Percentiles rank a stretch among this genome's conserved stretches.
Evolutionary conservation across 2,888 invertebrate species (phyloP).

Genomic region (Catonia carolina): DNA sequence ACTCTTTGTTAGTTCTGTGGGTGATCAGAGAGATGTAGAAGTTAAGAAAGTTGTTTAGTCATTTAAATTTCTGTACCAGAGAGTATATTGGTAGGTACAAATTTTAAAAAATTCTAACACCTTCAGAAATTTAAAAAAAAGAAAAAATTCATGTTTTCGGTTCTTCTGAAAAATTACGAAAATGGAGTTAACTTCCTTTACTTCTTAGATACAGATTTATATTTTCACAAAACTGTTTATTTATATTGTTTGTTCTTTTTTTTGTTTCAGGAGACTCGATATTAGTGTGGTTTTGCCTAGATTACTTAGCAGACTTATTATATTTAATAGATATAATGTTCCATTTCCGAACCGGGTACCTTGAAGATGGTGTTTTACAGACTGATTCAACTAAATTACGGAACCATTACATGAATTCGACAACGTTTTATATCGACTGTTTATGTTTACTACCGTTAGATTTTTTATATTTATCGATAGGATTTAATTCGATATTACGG

Average conservation of each 20-base stretch:
- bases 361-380: conserved; percentile 96
- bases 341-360: conserved; percentile 94
- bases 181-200: no score
- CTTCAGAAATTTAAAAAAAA: no score
- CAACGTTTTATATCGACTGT: conserved; percentile 97
- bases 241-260: conserved; percentile 24
- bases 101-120: no score
- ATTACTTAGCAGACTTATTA: conserved; percentile 93
- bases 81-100: no score
- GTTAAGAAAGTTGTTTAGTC: no score
- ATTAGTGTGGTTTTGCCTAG: conserved; percentile 92
- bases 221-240: no score
- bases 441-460: conserved; percentile 95
- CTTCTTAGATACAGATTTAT: no score
- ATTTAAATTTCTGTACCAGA: no score
- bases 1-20: no score
- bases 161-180: no score
- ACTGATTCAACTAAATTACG: conserved; percentile 90
- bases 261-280: conserved; percentile 66
- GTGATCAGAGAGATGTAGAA: no score
- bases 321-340: conserved; percentile 95
- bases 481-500: conserved; percentile 91
- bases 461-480: conserved; percentile 96
- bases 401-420: conserved; percentile 96
- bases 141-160: no score